Base-by-base conservation (phyloP, 37 sponge, comb jelly and placozoan genomes). In the Hormiphora californensis region DNA sequence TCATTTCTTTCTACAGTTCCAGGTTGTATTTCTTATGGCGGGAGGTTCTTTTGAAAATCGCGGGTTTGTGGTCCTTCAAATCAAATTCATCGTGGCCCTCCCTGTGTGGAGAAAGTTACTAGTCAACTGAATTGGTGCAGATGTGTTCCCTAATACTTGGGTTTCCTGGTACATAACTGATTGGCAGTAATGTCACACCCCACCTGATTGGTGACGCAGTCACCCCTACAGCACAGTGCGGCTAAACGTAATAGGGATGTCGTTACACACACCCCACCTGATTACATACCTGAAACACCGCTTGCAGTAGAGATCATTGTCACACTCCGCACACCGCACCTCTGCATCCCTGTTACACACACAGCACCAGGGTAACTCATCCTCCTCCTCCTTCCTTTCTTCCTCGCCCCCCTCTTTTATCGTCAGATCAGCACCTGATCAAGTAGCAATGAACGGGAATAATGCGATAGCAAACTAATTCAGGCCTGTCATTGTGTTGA, bases 321-420 rank as follows among this genome's bases (percentile, higher is more conserved):
- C 93, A 69, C 96, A 96, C 86, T 92, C 94, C 21, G 30, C 85
- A 87, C 96, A 96, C 17, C 90, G 86, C 11, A 96, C 46, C 33
- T 86, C 69, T 4, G 96, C 96, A 87, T 96, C 94, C 0, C 54
- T 89, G 85, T 94, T 96, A 46, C 96, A 96, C 19, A 96, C 94
- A 38, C 94, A 94, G 54, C 96, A 96, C 96, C 96, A 96, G 2
- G 96, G 96, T 11, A 92, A 86, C 9, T 96, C 93, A 0, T 91
- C 95, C 22, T 85, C 86, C 7, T 27, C 53, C 67, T 65, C 67
- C n/a, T 19, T 19, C 61, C 27, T 57, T 30, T 57, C n/a, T 30
- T 57, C 61, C n/a, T n/a, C n/a, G 7, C 61, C 27, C 3, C n/a
- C 61, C 61, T 46, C 51, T 8, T 46, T 46, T 46, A 17, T 17